Conservation (phyloP, 2,888 invertebrate species). For the Atethmia centrago region DNA sequence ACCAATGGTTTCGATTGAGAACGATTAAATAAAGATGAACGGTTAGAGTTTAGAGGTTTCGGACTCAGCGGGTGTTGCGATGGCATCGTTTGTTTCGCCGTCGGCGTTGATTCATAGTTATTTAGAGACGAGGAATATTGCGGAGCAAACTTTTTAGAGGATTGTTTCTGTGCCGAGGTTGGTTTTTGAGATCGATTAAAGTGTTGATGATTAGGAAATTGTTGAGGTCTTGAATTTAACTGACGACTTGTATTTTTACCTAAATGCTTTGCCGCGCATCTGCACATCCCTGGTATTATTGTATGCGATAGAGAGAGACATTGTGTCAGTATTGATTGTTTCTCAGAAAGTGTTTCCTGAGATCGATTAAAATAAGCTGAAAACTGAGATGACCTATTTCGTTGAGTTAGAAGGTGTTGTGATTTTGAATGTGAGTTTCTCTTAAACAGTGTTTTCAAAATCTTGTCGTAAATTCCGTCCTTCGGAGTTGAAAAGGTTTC, state of each 20-base stretch:
- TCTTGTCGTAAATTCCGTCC: background rate
- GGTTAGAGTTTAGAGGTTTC: constrained; percentile 1
- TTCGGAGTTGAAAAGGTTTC: background rate
- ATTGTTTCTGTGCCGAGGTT: constrained; percentile 2
- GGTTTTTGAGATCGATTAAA: background rate
- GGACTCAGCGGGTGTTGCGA: background rate
- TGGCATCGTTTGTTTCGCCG: background rate
- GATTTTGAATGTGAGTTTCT: constrained; percentile 6
- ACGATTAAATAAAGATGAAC: background rate
- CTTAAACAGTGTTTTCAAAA: background rate
- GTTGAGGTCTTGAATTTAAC: background rate
- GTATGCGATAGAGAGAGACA: background rate
- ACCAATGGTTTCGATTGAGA: constrained; percentile 12
- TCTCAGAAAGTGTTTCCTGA: background rate
- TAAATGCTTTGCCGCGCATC: constrained; percentile 8
- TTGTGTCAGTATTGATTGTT: background rate
- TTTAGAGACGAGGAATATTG: constrained; percentile 19
- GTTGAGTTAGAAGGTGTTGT: constrained; percentile 1
- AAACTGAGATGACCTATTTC: constrained; percentile 1
- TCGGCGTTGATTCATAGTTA: background rate
- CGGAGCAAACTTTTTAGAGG: constrained; percentile 3
- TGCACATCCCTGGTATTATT: constrained; percentile 2
- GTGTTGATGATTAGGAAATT: background rate
- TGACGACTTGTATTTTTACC: background rate
- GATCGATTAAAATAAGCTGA: background rate